phyloP scores from a whole-genome alignment of 2,113 vertebrate genomes.

The Potamarius usumacintae region DNA sequence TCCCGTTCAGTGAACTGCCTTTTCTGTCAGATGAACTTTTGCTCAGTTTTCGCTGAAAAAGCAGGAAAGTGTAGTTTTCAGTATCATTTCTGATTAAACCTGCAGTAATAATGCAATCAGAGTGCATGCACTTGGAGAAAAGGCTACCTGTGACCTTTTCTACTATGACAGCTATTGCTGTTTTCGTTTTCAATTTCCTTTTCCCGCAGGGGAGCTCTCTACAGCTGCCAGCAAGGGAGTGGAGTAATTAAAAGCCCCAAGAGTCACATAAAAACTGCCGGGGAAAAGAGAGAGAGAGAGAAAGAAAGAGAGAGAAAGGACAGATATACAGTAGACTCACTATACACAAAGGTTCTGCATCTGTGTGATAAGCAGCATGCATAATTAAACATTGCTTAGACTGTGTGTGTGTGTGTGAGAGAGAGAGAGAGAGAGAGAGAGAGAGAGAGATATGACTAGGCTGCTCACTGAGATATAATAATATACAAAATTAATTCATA shows the following conservation, averaged over 20 bases:
- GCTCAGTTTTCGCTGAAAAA: background rate
- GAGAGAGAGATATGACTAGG: background rate
- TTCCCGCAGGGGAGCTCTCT: constrained; percentile 32
- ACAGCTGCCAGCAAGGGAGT: constrained; percentile 25
- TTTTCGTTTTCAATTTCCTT: constrained; percentile 54
- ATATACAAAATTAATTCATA: background rate
- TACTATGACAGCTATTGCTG: constrained; percentile 27
- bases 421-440: too few relatives aligned
- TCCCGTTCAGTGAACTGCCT: background rate
- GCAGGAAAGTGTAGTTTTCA: background rate
- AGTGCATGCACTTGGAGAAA: background rate
- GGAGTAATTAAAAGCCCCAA: constrained; percentile 55
- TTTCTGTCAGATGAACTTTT: background rate
- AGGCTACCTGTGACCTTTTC: constrained; percentile 37
- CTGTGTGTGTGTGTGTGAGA: background rate
- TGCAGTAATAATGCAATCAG: constrained; percentile 9
- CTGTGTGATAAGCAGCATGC: constrained; percentile 35
- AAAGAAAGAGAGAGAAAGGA: background rate
- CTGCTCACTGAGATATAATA: background rate
- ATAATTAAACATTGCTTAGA: constrained; percentile 32
- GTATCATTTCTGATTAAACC: constrained; percentile 27
- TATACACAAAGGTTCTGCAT: background rate
- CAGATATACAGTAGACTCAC: background rate
- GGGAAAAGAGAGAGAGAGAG: constrained; percentile 25
- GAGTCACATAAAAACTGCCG: constrained; percentile 39